phyloP scores from a whole-genome alignment of 2,113 vertebrate genomes.

The Cyanoliseus patagonus region DNA sequence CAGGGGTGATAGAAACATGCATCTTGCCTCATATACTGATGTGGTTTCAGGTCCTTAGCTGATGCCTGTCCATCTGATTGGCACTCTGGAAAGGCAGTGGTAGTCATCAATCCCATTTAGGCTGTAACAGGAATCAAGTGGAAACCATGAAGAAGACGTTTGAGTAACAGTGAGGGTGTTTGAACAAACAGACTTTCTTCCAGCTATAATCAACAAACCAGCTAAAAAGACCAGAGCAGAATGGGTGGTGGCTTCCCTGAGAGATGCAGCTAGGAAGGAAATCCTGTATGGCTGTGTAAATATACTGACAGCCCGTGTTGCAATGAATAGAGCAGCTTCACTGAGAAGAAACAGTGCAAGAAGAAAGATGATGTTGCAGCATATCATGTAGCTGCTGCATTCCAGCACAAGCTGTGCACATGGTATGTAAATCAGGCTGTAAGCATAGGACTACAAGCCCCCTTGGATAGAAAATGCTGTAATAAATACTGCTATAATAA shows the following conservation, averaged over 20 bases:
- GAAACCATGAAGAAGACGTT: neutral
- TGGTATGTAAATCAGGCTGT: neutral
- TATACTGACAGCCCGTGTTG: neutral
- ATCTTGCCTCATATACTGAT: neutral
- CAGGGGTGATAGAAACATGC: neutral
- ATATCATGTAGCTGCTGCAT: neutral
- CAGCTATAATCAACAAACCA: neutral
- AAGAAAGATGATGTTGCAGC: neutral
- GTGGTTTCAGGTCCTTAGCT: neutral
- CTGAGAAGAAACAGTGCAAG: neutral
- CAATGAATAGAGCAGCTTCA: neutral
- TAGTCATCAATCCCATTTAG: neutral
- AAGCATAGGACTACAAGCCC: neutral
- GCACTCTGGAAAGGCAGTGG: neutral
- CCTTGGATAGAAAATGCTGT: neutral
- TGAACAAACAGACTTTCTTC: neutral
- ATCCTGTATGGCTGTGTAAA: neutral
- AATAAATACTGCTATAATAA: constrained; percentile 4
- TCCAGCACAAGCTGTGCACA: neutral
- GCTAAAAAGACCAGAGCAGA: neutral
- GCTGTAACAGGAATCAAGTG: neutral
- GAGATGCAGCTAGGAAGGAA: neutral
- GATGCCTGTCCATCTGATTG: neutral
- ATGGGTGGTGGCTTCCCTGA: neutral
- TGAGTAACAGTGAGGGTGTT: neutral